Evolutionary conservation across 2,888 invertebrate genomes (phyloP), one percentile per base, ranked within the genome.

Genomic region (Eutolmus rufibarbis): DNA sequence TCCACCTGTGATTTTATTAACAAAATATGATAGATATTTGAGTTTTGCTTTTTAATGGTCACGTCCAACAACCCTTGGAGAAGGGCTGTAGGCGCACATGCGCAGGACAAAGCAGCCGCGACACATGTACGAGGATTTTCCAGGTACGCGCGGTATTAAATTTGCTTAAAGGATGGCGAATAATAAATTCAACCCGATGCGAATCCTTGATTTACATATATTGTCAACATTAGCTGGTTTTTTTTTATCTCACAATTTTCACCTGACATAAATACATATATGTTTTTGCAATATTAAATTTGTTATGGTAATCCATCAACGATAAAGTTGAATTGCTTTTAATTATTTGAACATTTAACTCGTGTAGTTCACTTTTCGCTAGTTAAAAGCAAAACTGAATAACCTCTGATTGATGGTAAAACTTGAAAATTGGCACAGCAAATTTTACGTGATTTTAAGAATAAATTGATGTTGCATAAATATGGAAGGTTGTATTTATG

Each of bases 1-100:
- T 74, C 74, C 74, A 16, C 74, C 74, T 74, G 34, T 74, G 74
- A 74, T 23, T 74, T 74, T 74, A 74, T 74, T 74, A 74, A 74
- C 74, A 74, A 74, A 74, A 74, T 74, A 28, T 74, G 74, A 74
- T 74, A 74, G 74, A 74, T 74, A 74, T 74, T 74, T 74, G 74
- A 28, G 74, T 74, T 74, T 74, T 74, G 74, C 34, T 74, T 74
- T 74, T 74, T 74, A 74, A 74, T 34, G 74, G 74, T 74, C 74
- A 74, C 74, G 74, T 74, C 34, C 74, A 74, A 74, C 14, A 8
- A 74, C 51, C 31, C 74, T 12, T 31, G 14, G 74, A 23, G 4
- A 23, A 28, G 28, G 7, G 16, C 16, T 31, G 19, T 14, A 34
- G 31, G 34, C 5, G 16, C 16, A 74, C 74, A 74, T 74, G 74